phyloP scores from a whole-genome alignment of 1,140 invertebrate species.

The Diuraphis noxia region DNA sequence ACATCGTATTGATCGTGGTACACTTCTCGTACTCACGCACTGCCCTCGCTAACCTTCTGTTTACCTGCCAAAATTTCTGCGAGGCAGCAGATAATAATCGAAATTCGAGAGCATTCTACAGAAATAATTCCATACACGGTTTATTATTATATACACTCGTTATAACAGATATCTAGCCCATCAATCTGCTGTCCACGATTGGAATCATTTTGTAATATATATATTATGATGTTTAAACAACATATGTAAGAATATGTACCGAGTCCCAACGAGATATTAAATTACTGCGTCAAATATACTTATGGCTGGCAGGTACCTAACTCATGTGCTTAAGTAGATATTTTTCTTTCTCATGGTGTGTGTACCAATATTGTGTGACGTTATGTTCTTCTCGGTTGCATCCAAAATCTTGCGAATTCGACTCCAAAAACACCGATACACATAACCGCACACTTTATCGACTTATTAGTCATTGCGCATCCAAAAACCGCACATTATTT shows the following conservation, averaged over 20 bases:
- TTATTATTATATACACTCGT: not conserved
- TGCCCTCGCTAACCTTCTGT: slow-evolving; percentile 4
- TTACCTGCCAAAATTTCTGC: not conserved
- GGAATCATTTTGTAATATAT: not conserved
- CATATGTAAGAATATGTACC: too few relatives aligned
- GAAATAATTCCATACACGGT: not conserved
- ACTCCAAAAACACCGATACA: too few relatives aligned
- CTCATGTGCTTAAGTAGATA: not conserved
- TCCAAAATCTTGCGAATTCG: too few relatives aligned
- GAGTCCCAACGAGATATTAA: not conserved
- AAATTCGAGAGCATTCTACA: slow-evolving; percentile 12
- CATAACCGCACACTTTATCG: too few relatives aligned
- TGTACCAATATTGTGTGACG: not conserved
- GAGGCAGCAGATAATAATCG: not conserved
- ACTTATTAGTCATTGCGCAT: too few relatives aligned
- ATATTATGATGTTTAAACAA: not conserved
- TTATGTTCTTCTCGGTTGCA: too few relatives aligned
- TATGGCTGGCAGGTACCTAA: not conserved
- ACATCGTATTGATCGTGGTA: not conserved
- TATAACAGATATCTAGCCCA: not conserved
- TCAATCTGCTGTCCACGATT: not conserved
- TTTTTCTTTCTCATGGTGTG: not conserved
- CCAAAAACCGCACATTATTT: too few relatives aligned
- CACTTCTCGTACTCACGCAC: not conserved
- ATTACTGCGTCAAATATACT: not conserved